A percentile compares a stretch with the other conserved stretches of the same genome.
Conservation (phyloP, 2,888 invertebrate genomes). For the Lymantria dispar region DNA sequence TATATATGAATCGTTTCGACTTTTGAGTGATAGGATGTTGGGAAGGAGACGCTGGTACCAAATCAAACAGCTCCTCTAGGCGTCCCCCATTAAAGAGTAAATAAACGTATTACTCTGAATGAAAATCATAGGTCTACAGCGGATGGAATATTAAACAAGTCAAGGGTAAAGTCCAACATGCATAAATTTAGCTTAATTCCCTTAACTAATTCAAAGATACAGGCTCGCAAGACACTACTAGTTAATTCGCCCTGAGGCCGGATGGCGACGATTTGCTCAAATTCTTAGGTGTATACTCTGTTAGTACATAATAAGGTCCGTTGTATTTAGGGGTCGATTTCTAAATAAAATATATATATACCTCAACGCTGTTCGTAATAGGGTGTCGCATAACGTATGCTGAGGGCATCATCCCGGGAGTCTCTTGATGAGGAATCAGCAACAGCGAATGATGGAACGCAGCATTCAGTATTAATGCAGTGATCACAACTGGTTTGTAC, state of each 20-base stretch:
- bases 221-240: conserved; percentile 63
- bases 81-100: no score
- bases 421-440: conserved; percentile 90
- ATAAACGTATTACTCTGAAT: neutral
- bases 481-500: conserved; percentile 91
- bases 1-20: no score
- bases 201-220: conserved; percentile 68
- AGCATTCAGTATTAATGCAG: conserved; percentile 89
- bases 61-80: no score
- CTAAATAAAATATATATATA: conserved; percentile 52
- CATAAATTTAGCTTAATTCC: conserved; percentile 72
- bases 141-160: conserved; percentile 27
- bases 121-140: conserved; percentile 20
- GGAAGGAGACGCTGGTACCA: no score
- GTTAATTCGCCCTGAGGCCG: conserved; percentile 74
- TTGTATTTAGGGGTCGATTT: conserved; percentile 55
- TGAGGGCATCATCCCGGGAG: conserved; percentile 87
- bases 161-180: conserved; percentile 44
- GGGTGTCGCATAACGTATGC: conserved; percentile 90
- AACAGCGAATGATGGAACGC: conserved; percentile 90
- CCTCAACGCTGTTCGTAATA: conserved; percentile 86
- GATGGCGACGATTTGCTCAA: conserved; percentile 79
- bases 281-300: conserved; percentile 72
- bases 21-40: no score
- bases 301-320: conserved; percentile 53